Conservation (phyloP, 35 echinoderm and acorn worm species). For the Lytechinus variegatus region DNA sequence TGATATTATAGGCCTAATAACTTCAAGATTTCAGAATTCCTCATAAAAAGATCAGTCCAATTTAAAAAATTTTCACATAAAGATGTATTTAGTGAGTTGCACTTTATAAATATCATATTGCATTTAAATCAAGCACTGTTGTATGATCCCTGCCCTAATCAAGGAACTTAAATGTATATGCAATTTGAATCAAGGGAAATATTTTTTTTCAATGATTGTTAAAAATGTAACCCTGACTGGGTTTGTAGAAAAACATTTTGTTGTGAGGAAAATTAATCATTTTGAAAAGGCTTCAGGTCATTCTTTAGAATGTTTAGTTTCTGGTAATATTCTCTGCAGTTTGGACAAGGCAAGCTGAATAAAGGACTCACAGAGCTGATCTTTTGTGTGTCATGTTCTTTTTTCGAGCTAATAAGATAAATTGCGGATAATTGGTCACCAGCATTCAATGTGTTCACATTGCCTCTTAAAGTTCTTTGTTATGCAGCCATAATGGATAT, state of each 20-base stretch:
- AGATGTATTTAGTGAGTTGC: too few relatives aligned
- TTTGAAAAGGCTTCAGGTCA: neutral
- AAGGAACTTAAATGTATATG: neutral
- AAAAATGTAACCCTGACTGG: neutral
- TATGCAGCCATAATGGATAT: neutral
- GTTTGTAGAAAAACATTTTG: neutral
- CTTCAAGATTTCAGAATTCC: too few relatives aligned
- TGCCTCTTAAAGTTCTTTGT: neutral
- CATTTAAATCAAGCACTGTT: too few relatives aligned
- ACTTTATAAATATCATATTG: too few relatives aligned
- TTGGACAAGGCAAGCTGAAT: neutral
- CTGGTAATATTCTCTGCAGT: neutral
- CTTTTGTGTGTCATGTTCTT: neutral
- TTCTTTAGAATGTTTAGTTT: neutral
- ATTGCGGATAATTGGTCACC: neutral
- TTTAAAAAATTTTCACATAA: too few relatives aligned
- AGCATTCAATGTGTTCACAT: neutral
- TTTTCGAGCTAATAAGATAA: constrained; percentile 1
- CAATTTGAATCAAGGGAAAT: neutral
- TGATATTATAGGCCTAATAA: too few relatives aligned
- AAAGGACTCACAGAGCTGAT: neutral
- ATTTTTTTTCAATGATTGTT: neutral
- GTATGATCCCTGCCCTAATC: neutral
- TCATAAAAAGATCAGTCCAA: too few relatives aligned
- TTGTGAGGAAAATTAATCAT: neutral